phyloP scores from a whole-genome alignment of 53 echinoderm and acorn worm genomes.

The Pentamera pediparva region DNA sequence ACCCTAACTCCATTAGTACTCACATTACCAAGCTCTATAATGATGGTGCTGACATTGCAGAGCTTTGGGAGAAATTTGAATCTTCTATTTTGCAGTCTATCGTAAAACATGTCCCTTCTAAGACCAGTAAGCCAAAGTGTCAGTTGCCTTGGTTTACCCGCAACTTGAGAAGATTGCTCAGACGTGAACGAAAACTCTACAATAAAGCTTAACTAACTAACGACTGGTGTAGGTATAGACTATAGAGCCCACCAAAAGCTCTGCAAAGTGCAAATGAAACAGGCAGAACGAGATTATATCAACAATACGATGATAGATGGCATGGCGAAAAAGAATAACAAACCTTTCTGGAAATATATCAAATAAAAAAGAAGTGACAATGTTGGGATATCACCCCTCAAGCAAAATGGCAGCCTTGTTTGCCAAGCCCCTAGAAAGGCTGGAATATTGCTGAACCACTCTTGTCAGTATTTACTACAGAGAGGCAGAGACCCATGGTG shows the following conservation, averaged over 20 bases:
- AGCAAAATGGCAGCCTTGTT: constrained; percentile 8
- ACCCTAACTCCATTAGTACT: background rate
- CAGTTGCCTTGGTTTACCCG: constrained; percentile 20
- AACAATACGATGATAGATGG: background rate
- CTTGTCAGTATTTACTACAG: too few species aligned
- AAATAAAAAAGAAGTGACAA: constrained; percentile 26
- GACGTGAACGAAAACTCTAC: constrained; percentile 5
- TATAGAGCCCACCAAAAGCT: constrained; percentile 8
- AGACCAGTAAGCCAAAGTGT: background rate
- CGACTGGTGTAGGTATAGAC: constrained; percentile 10
- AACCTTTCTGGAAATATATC: constrained; percentile 28
- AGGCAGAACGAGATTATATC: constrained; percentile 1
- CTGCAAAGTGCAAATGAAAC: background rate
- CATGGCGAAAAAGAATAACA: constrained; percentile 1
- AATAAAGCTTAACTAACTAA: constrained; percentile 15
- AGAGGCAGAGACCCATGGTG: too few species aligned
- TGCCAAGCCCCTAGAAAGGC: background rate
- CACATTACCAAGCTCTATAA: background rate
- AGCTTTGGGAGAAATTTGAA: background rate
- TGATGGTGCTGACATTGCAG: background rate
- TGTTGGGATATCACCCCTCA: constrained; percentile 21
- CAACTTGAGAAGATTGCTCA: constrained; percentile 12
- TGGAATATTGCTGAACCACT: constrained; percentile 1
- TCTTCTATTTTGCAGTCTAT: background rate
- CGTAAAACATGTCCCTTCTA: constrained; percentile 2